These are phyloP conservation scores for Octonoba sinensis DNA, from an alignment of 2,888 invertebrate genomes.

Conservation along the genomic window DNA sequence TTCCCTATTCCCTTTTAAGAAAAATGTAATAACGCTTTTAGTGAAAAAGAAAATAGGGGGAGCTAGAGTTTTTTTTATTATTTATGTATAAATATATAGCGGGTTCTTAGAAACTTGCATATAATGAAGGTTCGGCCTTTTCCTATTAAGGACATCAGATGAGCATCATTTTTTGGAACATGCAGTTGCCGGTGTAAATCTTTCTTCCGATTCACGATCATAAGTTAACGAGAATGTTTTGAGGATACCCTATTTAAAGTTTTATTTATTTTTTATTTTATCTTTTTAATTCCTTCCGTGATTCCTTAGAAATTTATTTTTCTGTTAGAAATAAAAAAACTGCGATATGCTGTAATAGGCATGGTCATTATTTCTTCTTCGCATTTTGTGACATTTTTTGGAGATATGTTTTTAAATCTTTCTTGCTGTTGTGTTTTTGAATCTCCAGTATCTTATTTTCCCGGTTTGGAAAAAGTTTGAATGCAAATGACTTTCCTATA, in stretches of 20 bases:
- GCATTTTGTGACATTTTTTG: background rate
- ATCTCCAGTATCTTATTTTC: too few species aligned
- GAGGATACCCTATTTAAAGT: too few species aligned
- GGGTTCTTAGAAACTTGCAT: slow-evolving; percentile 27
- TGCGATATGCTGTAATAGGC: too few species aligned
- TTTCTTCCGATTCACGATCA: background rate
- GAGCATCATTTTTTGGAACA: slow-evolving; percentile 49
- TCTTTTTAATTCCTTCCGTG: slow-evolving; percentile 17
- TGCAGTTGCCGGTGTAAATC: slow-evolving; percentile 21
- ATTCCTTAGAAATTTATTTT: background rate
- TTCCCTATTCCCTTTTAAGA: slow-evolving; percentile 13
- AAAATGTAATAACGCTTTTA: slow-evolving; percentile 57
- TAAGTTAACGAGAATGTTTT: slow-evolving; percentile 11
- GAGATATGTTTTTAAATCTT: too few species aligned
- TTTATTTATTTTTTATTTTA: background rate
- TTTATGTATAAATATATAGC: background rate
- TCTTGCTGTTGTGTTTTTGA: too few species aligned
- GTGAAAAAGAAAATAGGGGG: slow-evolving; percentile 34
- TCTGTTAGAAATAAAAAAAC: slow-evolving; percentile 6
- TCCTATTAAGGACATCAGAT: slow-evolving; percentile 52
- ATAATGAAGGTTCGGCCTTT: slow-evolving; percentile 45
- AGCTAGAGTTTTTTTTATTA: background rate
- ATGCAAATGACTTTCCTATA: too few species aligned
- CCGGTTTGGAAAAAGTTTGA: too few species aligned
- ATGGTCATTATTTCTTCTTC: background rate